Evolutionary conservation across 2,888 invertebrate genomes (phyloP), one percentile per base, ranked within the genome.

Genomic region (Poecilus cupreus): DNA sequence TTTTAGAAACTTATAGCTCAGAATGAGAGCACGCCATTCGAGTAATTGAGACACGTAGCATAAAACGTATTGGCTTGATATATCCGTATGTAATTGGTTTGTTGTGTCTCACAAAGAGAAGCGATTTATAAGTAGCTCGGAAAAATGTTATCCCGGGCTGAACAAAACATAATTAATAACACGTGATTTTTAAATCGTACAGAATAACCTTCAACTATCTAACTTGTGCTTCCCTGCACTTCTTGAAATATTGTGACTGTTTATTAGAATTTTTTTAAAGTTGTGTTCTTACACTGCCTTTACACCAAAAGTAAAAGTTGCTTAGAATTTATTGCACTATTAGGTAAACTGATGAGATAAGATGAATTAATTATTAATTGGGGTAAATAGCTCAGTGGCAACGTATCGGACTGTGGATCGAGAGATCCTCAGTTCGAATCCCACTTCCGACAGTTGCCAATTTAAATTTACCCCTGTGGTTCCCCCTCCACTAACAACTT

Each of bases 1-100:
- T 68, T 68, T 68, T n/a, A 22, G 78, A 64, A 60, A 78, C 78
- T 64, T 78, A 78, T 78, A 20, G 78, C 32, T 46, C 46, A 46
- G 57, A 78, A 64, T 68, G 68, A 77, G 78, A 26, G 60, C 49
- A 39, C 26, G 60, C 49, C 49, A 68, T 78, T 78, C 78, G 43
- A 3, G 78, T 78, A 68, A 78, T 78, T 78, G 78, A 78, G 78
- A 64, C 78, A 78, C 78, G 64, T 78, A 78, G 26, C 78, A 68
- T 60, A 78, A 60, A 77, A 78, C 68, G 78, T 49, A 78, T 78
- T 49, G 64, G 64, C n/a, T n/a, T 75, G 75, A 51, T 75, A 75
- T 75, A 51, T 75, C 75, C 37, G 75, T 51, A 51, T 49, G 75
- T 75, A 75, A 75, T 75, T 75, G 75, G 51, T 75, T 51, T 75